phyloP scores from a whole-genome alignment of 2,888 invertebrate species.

The Phalera bucephala region DNA sequence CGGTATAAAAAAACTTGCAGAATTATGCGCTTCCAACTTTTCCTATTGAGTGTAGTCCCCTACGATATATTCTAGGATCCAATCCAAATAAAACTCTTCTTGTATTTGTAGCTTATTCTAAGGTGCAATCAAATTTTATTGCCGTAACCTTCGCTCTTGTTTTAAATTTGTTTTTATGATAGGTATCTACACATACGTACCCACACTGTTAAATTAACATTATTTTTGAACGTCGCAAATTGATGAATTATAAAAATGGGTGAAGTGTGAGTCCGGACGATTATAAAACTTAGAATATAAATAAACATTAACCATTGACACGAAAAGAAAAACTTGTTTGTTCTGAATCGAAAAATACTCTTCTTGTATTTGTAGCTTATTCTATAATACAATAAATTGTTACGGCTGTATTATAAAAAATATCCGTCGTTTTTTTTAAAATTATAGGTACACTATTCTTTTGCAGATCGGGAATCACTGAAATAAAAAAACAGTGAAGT shows the following conservation, averaged over 20 bases:
- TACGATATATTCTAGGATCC: slow-evolving; percentile 25
- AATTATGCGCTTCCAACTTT: slow-evolving; percentile 44
- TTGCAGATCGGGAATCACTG: too few species aligned
- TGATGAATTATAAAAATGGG: too few species aligned
- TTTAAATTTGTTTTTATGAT: background rate
- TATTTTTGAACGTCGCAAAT: too few species aligned
- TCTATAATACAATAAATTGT: background rate
- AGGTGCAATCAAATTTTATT: background rate
- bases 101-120: slow-evolving; percentile 12
- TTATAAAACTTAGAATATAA: too few species aligned
- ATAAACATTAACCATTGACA: too few species aligned
- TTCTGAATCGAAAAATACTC: slow-evolving; percentile 26
- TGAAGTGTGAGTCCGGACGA: too few species aligned
- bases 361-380: slow-evolving; percentile 15
- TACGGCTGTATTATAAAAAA: too few species aligned
- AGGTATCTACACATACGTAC: too few species aligned
- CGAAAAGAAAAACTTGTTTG: slow-evolving; percentile 8
- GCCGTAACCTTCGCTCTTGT: background rate
- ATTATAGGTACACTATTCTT: too few species aligned
- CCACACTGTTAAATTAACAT: too few species aligned
- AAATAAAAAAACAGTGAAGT: too few species aligned
- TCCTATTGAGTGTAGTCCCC: slow-evolving; percentile 32
- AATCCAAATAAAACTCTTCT: slow-evolving; percentile 24
- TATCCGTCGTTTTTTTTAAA: too few species aligned
- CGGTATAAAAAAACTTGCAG: slow-evolving; percentile 38